These are phyloP conservation scores for Coenonympha glycerion DNA, from an alignment of 2,888 invertebrate species.

Conservation along the genomic window DNA sequence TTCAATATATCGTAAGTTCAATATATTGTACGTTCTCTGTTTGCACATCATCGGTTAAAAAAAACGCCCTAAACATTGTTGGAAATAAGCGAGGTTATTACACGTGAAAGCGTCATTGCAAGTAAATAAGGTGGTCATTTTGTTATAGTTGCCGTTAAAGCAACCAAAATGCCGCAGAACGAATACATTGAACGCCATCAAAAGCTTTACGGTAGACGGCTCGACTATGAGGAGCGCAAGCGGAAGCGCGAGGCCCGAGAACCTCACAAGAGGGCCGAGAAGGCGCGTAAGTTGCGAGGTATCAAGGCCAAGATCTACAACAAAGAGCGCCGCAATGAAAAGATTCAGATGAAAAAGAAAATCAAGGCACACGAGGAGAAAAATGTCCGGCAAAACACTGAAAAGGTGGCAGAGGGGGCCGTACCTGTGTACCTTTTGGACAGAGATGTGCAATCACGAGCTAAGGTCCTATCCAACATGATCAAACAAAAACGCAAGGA, in stretches of 20 bases:
- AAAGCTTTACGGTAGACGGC: constrained; percentile 95
- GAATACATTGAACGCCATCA: constrained; percentile 99
- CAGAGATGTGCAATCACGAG: constrained; percentile 93
- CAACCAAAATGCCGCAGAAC: constrained; percentile 95
- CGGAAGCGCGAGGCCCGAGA: constrained; percentile 96
- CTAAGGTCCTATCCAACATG: constrained; percentile 98
- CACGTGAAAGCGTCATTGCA: constrained; percentile 26
- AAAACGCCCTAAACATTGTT: not conserved
- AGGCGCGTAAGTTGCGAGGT: constrained; percentile 93
- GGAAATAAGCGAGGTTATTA: constrained; percentile 15
- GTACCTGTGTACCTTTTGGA: constrained; percentile 97
- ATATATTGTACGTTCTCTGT: not conserved
- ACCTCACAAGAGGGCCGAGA: constrained; percentile 92
- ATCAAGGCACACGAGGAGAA: constrained; percentile 98
- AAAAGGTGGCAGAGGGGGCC: constrained; percentile 91
- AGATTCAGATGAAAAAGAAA: constrained; percentile 99
- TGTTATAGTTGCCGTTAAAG: constrained; percentile 75
- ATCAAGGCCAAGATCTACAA: constrained; percentile 98
- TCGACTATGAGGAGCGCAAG: constrained; percentile 98
- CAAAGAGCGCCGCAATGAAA: constrained; percentile 97
- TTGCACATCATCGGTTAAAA: no score
- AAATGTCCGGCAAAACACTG: constrained; percentile 89
- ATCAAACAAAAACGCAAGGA: constrained; percentile 99
- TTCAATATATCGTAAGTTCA: no score
- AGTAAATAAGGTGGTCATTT: constrained; percentile 55